phyloP scores from a whole-genome alignment of 2,888 invertebrate genomes.

The Halocaridina rubra region DNA sequence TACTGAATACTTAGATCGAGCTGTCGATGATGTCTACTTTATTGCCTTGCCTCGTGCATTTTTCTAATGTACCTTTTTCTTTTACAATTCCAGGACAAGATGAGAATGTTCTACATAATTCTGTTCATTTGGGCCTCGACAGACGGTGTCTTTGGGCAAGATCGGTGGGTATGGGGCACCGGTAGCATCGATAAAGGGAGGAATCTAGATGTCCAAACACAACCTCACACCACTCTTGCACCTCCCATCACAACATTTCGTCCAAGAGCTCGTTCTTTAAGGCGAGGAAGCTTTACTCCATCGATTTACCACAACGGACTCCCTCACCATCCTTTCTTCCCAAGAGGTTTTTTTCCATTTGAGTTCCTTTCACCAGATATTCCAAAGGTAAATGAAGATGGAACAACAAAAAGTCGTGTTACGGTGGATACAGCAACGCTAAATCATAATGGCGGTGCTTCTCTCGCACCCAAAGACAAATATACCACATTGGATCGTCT shows the following conservation, averaged over 20 bases:
- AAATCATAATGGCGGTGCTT: neutral
- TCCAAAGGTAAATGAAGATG: constrained; percentile 3
- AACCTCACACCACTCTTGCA: neutral
- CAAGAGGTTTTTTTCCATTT: constrained; percentile 6
- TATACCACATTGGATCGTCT: constrained; percentile 61
- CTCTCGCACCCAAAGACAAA: constrained; percentile 32
- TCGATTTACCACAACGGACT: neutral
- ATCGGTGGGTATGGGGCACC: constrained; percentile 27
- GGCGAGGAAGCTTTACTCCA: neutral
- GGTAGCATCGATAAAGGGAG: neutral
- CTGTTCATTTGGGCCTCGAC: neutral
- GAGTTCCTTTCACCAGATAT: neutral
- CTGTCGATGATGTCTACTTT: neutral
- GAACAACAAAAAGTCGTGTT: constrained; percentile 39
- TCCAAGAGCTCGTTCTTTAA: neutral
- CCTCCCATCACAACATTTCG: constrained; percentile 33
- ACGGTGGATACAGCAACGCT: constrained; percentile 21
- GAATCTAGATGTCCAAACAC: neutral
- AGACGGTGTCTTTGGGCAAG: neutral
- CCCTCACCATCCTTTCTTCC: constrained; percentile 16
- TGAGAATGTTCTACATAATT: neutral
- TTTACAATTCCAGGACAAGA: constrained; percentile 17
- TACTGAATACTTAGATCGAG: neutral
- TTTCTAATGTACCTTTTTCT: neutral
- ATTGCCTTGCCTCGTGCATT: neutral